Evolutionary conservation across 2,888 invertebrate species (phyloP).

Genomic region (Cheiracanthium punctorium): DNA sequence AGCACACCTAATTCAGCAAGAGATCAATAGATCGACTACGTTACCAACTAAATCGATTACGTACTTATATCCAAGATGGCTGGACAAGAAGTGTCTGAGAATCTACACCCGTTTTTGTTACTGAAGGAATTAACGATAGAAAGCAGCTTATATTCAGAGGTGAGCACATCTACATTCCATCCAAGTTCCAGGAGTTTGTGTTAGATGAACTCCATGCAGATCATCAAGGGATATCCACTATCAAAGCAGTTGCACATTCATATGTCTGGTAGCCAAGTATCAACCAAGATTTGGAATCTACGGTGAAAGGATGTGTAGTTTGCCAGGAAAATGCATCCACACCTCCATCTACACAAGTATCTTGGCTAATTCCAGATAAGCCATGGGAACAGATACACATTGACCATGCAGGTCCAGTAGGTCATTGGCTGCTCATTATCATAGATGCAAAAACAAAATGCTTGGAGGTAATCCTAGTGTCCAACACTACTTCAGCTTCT

Average conservation of each 20-base stretch:
- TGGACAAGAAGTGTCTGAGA: background rate
- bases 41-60: background rate
- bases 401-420: constrained; percentile 76
- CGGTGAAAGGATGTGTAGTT: constrained; percentile 13
- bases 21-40: background rate
- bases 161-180: constrained; percentile 73
- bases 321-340: constrained; percentile 8
- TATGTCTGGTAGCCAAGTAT: constrained; percentile 74
- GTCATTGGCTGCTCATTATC: constrained; percentile 74
- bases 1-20: background rate
- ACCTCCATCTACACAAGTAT: constrained; percentile 2
- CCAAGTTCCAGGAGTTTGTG: constrained; percentile 63
- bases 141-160: constrained; percentile 72
- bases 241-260: constrained; percentile 73
- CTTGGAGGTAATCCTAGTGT: constrained; percentile 74
- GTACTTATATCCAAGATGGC: constrained; percentile 12
- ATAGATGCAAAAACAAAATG: constrained; percentile 77
- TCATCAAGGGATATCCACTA: constrained; percentile 73
- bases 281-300: constrained; percentile 71
- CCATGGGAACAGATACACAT: constrained; percentile 76
- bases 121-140: constrained; percentile 66
- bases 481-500: constrained; percentile 42
- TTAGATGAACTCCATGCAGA: constrained; percentile 72
- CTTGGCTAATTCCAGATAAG: constrained; percentile 66
- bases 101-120: background rate